Conservation (phyloP, 2,113 vertebrate genomes). For the Asarcornis scutulata region DNA sequence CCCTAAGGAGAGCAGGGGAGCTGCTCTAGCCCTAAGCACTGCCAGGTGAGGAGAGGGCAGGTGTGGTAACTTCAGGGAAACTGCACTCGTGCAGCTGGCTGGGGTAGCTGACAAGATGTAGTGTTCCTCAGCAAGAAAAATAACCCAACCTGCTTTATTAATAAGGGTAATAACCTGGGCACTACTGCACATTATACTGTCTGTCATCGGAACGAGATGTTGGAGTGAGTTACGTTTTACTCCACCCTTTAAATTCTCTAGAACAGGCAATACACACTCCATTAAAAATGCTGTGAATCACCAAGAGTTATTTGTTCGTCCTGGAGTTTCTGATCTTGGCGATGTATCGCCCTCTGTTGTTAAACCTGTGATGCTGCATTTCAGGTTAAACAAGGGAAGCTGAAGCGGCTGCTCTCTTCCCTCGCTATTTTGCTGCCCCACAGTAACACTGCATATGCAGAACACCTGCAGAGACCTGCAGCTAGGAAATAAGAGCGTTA, state of each 20-base stretch:
- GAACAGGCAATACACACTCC: neutral
- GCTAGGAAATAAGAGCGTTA: neutral
- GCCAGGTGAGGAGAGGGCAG: neutral
- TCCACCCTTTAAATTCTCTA: neutral
- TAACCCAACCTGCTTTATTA: neutral
- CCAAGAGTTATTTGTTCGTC: neutral
- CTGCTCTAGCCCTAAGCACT: neutral
- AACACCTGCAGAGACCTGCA: neutral
- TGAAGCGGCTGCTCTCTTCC: neutral
- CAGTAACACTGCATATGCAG: neutral
- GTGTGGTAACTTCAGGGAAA: neutral
- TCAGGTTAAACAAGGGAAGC: neutral
- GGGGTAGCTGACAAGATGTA: neutral
- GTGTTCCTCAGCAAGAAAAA: neutral
- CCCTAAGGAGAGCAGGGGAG: neutral
- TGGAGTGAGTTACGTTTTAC: neutral
- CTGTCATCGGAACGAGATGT: neutral
- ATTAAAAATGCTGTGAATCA: neutral
- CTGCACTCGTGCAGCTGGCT: neutral
- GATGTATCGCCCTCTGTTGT: neutral
- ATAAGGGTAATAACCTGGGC: neutral
- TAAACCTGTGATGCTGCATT: fast-evolving
- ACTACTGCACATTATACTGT: neutral
- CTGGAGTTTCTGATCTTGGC: neutral
- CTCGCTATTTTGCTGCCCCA: fast-evolving